Evolutionary conservation across 2,113 vertebrate genomes (phyloP), one percentile per base, ranked within the genome.

Genomic region (Sinocyclocheilus anophthalmus): DNA sequence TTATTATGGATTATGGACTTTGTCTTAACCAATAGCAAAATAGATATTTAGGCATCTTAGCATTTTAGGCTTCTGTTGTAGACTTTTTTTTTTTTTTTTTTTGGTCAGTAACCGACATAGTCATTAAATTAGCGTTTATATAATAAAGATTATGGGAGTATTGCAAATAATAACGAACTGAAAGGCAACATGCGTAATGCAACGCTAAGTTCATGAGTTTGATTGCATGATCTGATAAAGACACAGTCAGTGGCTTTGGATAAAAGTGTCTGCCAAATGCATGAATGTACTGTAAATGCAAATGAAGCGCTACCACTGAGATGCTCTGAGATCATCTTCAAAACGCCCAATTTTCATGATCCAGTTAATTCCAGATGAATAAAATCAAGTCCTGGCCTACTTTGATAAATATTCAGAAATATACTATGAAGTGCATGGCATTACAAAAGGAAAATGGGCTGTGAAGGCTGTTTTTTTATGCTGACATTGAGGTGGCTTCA

Each of bases 371-470:
- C 50, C 26, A 55, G 16, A 55, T 30, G 13, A 77, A 77, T 55
- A 22, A 55, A 77, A 77, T 55, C 75, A 33, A 77, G 6, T 26
- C 76, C 76, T 77, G 76, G 76, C 76, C 76, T 77, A 22, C 50
- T 77, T 77, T 77, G 55, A 77, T 77, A 77, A 77, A 77, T 77
- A 77, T 77, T 77, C 76, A 33, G 76, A 77, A 33, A 50, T 33
- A 55, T 20, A 4, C 76, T 55, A 53, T 77, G 50, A 55, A 77
- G 30, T 55, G n/a, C 50, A 33, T 55, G 6, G 24, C 48, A 55
- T 72, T 55, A 77, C 1, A 16, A 55, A 55, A 12, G 24, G 22
- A 77, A 53, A 76, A 50, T 50, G 73, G 73, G 37, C 69, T 42
- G 69, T 11, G 69, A 14, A 53, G 45, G 30, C 33, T 0, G 30